Base-by-base conservation (phyloP, 2,888 invertebrate genomes). In the Callinectes sapidus region DNA sequence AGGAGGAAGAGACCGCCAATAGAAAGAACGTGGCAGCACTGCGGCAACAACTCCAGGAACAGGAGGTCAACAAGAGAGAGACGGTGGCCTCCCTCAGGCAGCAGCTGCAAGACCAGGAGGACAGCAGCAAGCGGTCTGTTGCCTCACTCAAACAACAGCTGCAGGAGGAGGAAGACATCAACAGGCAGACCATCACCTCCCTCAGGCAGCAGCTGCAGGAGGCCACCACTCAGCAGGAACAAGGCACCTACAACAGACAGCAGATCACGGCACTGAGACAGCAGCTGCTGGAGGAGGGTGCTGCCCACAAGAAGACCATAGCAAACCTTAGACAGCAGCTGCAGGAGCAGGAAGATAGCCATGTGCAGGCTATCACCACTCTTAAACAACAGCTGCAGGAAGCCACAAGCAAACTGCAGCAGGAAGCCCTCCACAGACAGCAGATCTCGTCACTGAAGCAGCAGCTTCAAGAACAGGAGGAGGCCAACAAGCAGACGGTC, bases 401-500 rank as follows among this genome's bases (percentile, higher is more conserved):
- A 61, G 23, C 89, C n/a, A 71, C 89, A n/a, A 71, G 42, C 66
- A 71, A 42, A 14, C 71, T 66, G 18, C 61, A 89, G 54, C 71
- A 66, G 71, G 89, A 89, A 42, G 42, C 39, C 71, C 66, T 89
- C 71, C 35, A 71, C 66, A n/a, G 89, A 35, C 66, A 66, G 71
- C 89, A 89, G 23, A 89, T 89, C 23, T 28, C 66, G n/a, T 66
- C 89, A 23, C 71, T 89, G n/a, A 89, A 89, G 39, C 89, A 89
- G 39, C 89, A 89, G 71, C 42, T 89, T 13, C 71, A 71, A 42
- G 89, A 89, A 42, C 66, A 89, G 71, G 89, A 89, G 55, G 35
- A 71, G 39, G n/a, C 42, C 71, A 89, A 39, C 89, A 35, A 61
- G 28, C 35, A 71, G n/a, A 89, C 66, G 28, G 55, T 71, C 16